phyloP scores from a whole-genome alignment of 2,113 vertebrate species.

The Platichthys stellatus region DNA sequence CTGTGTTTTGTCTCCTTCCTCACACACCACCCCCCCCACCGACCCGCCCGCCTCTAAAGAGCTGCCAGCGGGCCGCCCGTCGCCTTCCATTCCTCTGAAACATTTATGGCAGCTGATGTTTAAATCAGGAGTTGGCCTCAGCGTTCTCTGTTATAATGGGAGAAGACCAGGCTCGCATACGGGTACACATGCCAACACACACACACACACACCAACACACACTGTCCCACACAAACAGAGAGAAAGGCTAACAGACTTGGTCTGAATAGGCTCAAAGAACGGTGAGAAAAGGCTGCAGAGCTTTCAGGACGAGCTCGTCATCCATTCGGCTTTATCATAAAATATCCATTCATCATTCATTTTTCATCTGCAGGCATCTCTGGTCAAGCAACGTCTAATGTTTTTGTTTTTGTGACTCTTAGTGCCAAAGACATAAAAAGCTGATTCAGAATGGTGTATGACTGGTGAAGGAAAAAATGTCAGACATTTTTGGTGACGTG shows the following conservation, averaged over 20 bases:
- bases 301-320: conserved; percentile 1
- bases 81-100: conserved; percentile 69
- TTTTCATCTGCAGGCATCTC: conserved; percentile 10
- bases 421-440: conserved; percentile 11
- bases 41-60: conserved; percentile 19
- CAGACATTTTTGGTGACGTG: no score
- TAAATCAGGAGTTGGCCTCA: conserved; percentile 74
- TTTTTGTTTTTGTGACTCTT: conserved; percentile 19
- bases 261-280: conserved; percentile 7
- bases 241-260: neutral
- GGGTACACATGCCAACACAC: neutral
- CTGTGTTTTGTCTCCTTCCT: conserved; percentile 8
- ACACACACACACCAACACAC: neutral
- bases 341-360: conserved; percentile 28
- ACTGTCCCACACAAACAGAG: neutral
- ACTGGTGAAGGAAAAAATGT: no score
- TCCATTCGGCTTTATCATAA: conserved; percentile 40
- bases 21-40: neutral
- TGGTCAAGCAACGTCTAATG: conserved; percentile 18
- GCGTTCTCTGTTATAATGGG: conserved; percentile 57
- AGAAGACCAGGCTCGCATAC: conserved; percentile 29
- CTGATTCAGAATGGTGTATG: neutral
- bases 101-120: conserved; percentile 81
- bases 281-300: neutral
- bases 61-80: conserved; percentile 47